A percentile compares a stretch with the other conserved stretches of the same genome.
phyloP scores from a whole-genome alignment of 1,140 invertebrate species.

The Bombus pyrosoma region DNA sequence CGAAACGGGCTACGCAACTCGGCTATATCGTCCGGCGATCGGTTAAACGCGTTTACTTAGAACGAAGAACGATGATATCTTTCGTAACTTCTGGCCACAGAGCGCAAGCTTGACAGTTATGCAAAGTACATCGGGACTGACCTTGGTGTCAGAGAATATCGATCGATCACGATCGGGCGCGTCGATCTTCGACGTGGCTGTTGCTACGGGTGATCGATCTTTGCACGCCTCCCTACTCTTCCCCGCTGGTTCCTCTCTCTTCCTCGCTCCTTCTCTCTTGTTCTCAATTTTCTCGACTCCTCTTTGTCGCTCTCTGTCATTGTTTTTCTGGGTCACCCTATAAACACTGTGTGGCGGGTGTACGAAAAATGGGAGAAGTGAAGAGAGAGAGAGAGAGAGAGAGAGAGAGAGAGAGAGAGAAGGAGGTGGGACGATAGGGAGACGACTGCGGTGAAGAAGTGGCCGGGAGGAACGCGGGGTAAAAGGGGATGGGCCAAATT shows the following conservation, averaged over 20 bases:
- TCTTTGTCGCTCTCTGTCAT: constrained; percentile 8
- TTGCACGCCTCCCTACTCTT: background rate
- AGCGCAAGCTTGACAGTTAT: constrained; percentile 37
- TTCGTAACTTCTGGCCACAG: constrained; percentile 35
- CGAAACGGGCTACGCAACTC: constrained; percentile 2
- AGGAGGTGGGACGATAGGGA: constrained; percentile 15
- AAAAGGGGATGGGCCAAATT: constrained; percentile 70
- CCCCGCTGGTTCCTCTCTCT: no score
- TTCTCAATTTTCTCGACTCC: background rate
- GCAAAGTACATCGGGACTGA: constrained; percentile 33
- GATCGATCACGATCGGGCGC: constrained; percentile 43
- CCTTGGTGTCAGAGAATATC: constrained; percentile 39
- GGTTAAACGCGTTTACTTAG: background rate
- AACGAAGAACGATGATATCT: constrained; percentile 39
- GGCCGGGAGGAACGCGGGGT: constrained; percentile 8
- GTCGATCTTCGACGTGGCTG: constrained; percentile 38
- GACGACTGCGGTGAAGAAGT: constrained; percentile 53
- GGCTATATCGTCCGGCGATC: background rate
- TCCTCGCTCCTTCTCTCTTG: background rate
- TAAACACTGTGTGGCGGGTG: constrained; percentile 66
- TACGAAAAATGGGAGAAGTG: constrained; percentile 39
- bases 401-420: background rate
- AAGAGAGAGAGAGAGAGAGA: background rate
- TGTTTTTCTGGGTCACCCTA: constrained; percentile 80
- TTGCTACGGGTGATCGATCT: constrained; percentile 50